Base-by-base conservation (phyloP, 1,140 invertebrate genomes). In the Ephestia elutella region DNA sequence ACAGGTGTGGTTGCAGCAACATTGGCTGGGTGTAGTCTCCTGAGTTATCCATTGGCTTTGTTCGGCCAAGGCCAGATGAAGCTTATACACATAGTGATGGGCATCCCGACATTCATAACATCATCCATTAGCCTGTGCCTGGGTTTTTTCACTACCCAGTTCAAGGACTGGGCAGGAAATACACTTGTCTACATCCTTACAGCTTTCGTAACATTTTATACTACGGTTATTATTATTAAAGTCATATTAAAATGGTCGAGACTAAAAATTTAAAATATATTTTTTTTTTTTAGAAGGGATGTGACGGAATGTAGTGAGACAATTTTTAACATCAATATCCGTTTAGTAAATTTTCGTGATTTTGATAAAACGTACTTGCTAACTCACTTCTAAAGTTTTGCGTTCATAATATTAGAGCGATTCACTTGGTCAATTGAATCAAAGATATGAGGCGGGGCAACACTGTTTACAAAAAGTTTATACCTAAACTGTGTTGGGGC, bases 161-260 rank as follows among this genome's bases (percentile, higher is more conserved):
- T 78, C 32, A 53, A 32, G 19, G 56, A 53, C 5, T 80, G 75
- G 73, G 60, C 70, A 9, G 54, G 30, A 7, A 7, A 30, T 13
- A 18, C 56, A 30, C 53, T 73, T 2, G 30, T 65, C 2, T 64
- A 55, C 50, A 55, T 75, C 38, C 54, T 80, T 38, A 57, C 64
- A 21, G 51, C 49, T 49, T 78, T 77, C 49, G 60, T 77, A 50
- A 51, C 65, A 21, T 80, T 70, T 57, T 73, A 75, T 49, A 66
- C 70, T 7, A 51, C 50, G 20, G 68, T 71, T 60, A 71, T 78
- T 49, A 15, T 70, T 51, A 56, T 63, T 17, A 67, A 67, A 9
- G 63, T 65, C 59, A 70, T 72, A 57, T 66, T 75, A 30, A 76
- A 75, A 57, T 77, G 68, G 44, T 69, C 64, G 54, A 73, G 56